Evolutionary conservation across 92 coral and sea anemone species (phyloP).

Genomic region (Bergia sp.): DNA sequence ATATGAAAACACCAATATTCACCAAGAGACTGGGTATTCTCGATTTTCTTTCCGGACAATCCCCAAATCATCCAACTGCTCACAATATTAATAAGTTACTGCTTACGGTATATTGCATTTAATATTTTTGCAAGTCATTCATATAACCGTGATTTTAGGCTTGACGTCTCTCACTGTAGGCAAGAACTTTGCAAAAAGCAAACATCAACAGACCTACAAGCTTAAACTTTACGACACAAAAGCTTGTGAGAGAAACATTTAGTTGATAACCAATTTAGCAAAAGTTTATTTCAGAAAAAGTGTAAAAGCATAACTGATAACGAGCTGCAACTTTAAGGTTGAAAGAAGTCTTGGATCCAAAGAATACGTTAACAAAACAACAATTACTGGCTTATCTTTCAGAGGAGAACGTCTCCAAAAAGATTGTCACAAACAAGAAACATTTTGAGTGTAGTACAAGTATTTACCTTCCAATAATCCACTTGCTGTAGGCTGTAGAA

Average conservation of each 20-base stretch:
- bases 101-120: background rate
- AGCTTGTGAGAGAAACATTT: background rate
- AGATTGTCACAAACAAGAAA: background rate
- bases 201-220: background rate
- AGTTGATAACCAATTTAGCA: background rate
- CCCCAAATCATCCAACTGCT: background rate
- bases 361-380: conserved; percentile 4
- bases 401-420: background rate
- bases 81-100: background rate
- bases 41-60: background rate
- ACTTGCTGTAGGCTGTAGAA: conserved; percentile 91
- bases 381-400: background rate
- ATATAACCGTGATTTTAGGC: background rate
- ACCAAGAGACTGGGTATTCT: background rate
- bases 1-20: background rate
- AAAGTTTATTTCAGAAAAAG: background rate
- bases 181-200: background rate
- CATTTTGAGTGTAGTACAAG: background rate
- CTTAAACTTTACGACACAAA: background rate
- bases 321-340: background rate
- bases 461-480: conserved; percentile 92
- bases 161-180: background rate
- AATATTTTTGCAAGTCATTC: background rate
- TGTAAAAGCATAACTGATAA: background rate
- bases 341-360: background rate